phyloP scores from a whole-genome alignment of 2,113 vertebrate species.

The Brachirus orientalis region DNA sequence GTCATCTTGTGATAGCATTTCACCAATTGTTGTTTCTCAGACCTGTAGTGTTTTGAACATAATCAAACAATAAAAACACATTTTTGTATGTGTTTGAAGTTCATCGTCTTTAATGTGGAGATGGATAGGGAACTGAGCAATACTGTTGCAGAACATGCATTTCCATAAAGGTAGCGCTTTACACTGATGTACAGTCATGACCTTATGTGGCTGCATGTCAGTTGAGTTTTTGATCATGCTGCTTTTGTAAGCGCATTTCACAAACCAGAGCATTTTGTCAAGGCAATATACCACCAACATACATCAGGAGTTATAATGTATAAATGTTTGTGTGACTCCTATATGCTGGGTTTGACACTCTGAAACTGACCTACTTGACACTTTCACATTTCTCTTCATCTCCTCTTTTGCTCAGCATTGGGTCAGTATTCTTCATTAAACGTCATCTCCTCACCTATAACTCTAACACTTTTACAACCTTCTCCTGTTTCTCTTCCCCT shows the following conservation, averaged over 20 bases:
- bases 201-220: conserved; percentile 37
- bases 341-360: background rate
- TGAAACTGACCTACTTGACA: conserved; percentile 16
- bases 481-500: conserved; percentile 6
- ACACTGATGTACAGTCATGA: conserved; percentile 24
- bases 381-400: conserved; percentile 11
- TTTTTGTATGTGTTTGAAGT: conserved; percentile 13
- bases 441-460: background rate
- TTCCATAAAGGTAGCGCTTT: conserved; percentile 19
- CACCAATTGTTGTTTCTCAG: background rate
- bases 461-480: background rate
- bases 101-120: conserved; percentile 7
- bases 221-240: conserved; percentile 30
- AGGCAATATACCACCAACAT: conserved; percentile 30
- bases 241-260: conserved; percentile 16
- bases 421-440: background rate
- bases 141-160: conserved; percentile 28
- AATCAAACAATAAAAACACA: background rate
- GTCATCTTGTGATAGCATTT: no score
- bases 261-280: conserved; percentile 32
- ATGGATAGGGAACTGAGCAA: background rate
- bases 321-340: conserved; percentile 1
- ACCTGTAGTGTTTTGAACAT: background rate
- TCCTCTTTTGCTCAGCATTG: no score
- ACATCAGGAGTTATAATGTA: background rate